These are phyloP conservation scores for Hirudinaria manillensis DNA, from an alignment of 2,888 invertebrate species.

Conservation along the genomic window DNA sequence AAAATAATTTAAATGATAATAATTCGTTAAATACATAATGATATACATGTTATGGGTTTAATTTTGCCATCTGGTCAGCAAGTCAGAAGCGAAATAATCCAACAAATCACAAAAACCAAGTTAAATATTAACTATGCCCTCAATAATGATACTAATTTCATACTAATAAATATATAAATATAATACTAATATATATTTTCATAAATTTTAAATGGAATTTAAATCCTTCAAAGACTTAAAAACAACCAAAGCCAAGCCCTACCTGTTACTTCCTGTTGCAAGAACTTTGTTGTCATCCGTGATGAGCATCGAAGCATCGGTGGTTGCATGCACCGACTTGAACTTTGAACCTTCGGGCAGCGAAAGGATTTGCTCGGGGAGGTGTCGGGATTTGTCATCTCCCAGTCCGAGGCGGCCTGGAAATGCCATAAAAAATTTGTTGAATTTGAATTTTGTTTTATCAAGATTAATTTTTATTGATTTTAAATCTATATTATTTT, in stretches of 20 bases:
- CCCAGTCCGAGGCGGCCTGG: conserved; percentile 51
- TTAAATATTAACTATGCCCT: too few relatives aligned
- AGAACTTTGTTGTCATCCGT: conserved; percentile 47
- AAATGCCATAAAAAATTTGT: not conserved
- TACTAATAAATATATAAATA: not conserved
- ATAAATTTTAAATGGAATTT: too few relatives aligned
- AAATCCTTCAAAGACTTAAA: too few relatives aligned
- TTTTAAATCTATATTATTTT: too few relatives aligned
- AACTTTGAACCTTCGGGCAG: not conserved
- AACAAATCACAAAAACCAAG: too few relatives aligned
- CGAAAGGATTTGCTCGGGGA: conserved; percentile 47
- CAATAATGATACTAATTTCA: not conserved
- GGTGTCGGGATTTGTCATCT: conserved; percentile 46
- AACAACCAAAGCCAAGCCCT: not conserved
- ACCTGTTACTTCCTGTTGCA: conserved; percentile 51
- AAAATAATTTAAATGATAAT: not conserved
- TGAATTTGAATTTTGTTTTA: not conserved
- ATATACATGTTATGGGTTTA: too few relatives aligned
- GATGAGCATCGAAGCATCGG: conserved; percentile 51
- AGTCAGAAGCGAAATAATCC: too few relatives aligned
- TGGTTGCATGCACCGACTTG: conserved; percentile 40
- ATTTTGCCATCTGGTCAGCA: not conserved
- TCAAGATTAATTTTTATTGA: not conserved
- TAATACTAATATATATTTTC: not conserved
- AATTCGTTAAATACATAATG: too few relatives aligned